Conservation (phyloP, 23 tunicate species). For the Diplosoma virens region DNA sequence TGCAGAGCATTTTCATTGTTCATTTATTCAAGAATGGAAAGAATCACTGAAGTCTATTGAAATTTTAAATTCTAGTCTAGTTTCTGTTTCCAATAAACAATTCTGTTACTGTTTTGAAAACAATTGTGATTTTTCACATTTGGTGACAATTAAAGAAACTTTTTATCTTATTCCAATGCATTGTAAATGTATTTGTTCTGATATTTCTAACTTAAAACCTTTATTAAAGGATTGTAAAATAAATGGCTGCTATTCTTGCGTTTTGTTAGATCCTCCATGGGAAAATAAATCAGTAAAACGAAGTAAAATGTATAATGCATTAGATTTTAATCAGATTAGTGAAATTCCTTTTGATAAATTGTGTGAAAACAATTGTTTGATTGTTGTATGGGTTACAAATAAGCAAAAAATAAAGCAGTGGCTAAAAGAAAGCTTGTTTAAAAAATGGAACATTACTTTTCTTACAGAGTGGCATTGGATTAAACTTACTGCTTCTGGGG, state of each 20-base stretch:
- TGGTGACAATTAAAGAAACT: not conserved
- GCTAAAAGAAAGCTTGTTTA: conserved; percentile 50
- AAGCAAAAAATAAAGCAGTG: conserved; percentile 59
- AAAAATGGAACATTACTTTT: conserved; percentile 39
- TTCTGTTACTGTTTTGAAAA: not conserved
- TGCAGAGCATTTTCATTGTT: not conserved
- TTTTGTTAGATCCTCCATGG: conserved; percentile 92
- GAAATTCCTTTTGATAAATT: conserved; percentile 41
- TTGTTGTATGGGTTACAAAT: conserved; percentile 85
- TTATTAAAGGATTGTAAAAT: conserved; percentile 37
- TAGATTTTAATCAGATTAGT: conserved; percentile 37
- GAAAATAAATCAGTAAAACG: conserved; percentile 87
- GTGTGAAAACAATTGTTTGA: conserved; percentile 18
- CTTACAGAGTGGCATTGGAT: conserved; percentile 80
- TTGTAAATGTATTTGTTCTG: conserved; percentile 48
- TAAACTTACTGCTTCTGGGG: conserved; percentile 49
- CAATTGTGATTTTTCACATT: not conserved
- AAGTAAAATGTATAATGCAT: conserved; percentile 61
- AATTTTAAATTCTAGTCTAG: not conserved
- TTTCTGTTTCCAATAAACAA: too few relatives aligned
- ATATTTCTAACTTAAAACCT: conserved; percentile 12
- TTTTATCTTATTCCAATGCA: conserved; percentile 55
- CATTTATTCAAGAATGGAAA: not conserved
- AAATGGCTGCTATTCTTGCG: conserved; percentile 54
- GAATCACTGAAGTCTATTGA: not conserved